Evolutionary conservation across 2,113 vertebrate genomes (phyloP).

Genomic region (Pterocles gutturalis): DNA sequence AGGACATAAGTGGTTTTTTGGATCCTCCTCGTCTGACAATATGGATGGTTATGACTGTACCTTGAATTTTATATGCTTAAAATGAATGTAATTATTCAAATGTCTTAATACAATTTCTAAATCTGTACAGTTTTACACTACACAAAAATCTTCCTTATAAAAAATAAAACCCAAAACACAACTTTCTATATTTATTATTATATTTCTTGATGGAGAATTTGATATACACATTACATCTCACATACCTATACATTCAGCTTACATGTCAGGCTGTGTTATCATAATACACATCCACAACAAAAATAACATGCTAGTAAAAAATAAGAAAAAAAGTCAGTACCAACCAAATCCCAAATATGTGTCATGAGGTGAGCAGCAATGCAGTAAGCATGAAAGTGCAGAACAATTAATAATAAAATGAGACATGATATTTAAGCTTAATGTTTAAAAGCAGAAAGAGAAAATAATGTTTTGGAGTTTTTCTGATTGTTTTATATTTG

Average conservation of each 20-base stretch:
- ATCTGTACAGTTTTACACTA: background rate
- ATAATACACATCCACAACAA: background rate
- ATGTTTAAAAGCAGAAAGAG: background rate
- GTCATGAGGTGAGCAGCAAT: background rate
- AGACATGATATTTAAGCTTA: background rate
- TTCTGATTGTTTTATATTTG: background rate
- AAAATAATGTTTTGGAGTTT: background rate
- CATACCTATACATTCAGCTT: rapidly evolving
- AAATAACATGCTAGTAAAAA: rapidly evolving
- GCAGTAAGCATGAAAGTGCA: background rate
- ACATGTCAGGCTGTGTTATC: background rate
- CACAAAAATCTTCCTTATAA: background rate
- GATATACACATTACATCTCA: background rate
- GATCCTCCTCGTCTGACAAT: background rate
- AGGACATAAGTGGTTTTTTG: background rate
- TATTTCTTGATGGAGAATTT: background rate
- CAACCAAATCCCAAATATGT: background rate
- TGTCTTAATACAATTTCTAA: background rate
- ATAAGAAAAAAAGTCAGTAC: background rate
- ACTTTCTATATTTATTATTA: background rate
- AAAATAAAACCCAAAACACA: rapidly evolving
- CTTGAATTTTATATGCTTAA: background rate
- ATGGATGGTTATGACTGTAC: background rate
- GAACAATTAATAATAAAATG: background rate
- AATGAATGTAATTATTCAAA: background rate